Conservation (phyloP, 2,113 vertebrate species). For the Tiliqua scincoides region DNA sequence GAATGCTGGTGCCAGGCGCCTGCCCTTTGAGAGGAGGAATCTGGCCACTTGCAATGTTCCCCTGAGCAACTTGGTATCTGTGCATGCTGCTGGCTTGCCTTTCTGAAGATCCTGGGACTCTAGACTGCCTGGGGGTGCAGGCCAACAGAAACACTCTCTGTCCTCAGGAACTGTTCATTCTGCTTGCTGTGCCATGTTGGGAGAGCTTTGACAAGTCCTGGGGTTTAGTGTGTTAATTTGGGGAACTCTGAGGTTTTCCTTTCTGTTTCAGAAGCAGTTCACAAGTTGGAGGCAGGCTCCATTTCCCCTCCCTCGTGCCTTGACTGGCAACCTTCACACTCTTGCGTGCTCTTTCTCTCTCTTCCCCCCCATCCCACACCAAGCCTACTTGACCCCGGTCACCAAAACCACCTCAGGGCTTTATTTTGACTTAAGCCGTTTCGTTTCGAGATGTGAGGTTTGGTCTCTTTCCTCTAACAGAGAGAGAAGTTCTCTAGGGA, state of each 20-base stretch:
- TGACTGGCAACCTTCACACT: slow-evolving; percentile 64
- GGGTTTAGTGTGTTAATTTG: background rate
- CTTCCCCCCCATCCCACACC: slow-evolving; percentile 42
- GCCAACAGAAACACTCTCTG: too few relatives aligned
- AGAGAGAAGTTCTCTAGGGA: slow-evolving; percentile 67
- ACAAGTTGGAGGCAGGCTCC: slow-evolving; percentile 43
- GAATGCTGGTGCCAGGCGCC: too few relatives aligned
- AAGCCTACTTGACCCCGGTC: slow-evolving; percentile 71
- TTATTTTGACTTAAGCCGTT: slow-evolving; percentile 75
- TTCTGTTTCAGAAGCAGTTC: slow-evolving; percentile 68
- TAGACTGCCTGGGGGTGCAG: too few relatives aligned
- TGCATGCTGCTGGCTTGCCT: background rate
- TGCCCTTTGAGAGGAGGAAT: background rate
- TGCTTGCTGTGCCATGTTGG: slow-evolving; percentile 16
- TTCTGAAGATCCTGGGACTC: too few relatives aligned
- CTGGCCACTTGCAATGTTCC: background rate
- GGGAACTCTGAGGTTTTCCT: background rate
- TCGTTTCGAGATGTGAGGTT: slow-evolving; percentile 64
- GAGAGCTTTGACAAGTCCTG: slow-evolving; percentile 44
- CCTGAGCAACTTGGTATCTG: background rate
- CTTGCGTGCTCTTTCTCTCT: slow-evolving; percentile 41
- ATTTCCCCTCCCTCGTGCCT: background rate
- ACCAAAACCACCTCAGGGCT: slow-evolving; percentile 77
- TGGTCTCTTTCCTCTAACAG: slow-evolving; percentile 72
- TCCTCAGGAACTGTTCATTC: background rate